Base-by-base conservation (phyloP, 2,113 vertebrate genomes). In the Desmodus rotundus region DNA sequence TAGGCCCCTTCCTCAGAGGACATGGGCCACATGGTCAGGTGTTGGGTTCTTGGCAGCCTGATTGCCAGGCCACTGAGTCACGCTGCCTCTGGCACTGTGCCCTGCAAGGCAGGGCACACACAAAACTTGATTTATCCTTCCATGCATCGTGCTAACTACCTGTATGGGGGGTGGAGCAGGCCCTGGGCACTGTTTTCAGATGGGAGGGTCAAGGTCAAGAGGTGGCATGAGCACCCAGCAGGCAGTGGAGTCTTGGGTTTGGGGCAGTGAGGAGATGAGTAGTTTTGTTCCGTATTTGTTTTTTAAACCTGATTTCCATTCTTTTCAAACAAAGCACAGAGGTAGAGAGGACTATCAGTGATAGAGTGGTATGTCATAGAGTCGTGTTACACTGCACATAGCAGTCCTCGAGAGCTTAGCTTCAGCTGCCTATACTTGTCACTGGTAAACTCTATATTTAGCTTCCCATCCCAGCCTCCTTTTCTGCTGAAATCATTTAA, bases 321-420 rank as follows among this genome's bases (percentile, higher is more conserved):
- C 15, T 92, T 77, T 41, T 33, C 33, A 84, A 26, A 41, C 20
- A 4, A 19, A 61, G 6, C 0, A 3, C 15, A 4, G 52, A 17
- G 47, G 41, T 14, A 43, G 77, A 56, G n/a, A 70, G 33, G 28
- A 9, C 4, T 16, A 0, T 4, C 0, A 2, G 63, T 36, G 43
- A 5, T 3, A 0, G 43, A 31, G 16, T 3, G 0, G 28, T 8
- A 4, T 7, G 3, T 13, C 14, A 7, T 2, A 52, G 16, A 26
- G n/a, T 9, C 4, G 0, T 22, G 7, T 19, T 24, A 0, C 1
- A 52, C 65, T 15, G 5, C 0, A 7, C 28, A 4, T 5, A 19
- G 14, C 16, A 45, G 6, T 43, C 2, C 13, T 31, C 2, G 11
- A 22, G 16, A 13, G 54, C 16, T 19, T 5, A 63, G 31, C 33